These are phyloP conservation scores for Nomada ruficornis DNA, from an alignment of 2,888 invertebrate genomes.

Conservation along the genomic window DNA sequence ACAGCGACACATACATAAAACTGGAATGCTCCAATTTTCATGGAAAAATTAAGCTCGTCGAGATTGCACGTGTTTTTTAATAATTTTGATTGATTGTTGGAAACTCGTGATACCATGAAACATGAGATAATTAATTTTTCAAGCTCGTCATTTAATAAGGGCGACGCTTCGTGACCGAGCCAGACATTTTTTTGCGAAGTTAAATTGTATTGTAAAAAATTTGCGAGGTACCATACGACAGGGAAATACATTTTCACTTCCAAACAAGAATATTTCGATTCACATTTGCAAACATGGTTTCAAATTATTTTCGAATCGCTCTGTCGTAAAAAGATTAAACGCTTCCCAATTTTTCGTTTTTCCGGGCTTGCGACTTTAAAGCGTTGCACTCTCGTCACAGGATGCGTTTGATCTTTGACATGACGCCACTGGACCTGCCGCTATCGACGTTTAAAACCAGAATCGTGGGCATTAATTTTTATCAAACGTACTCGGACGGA, in stretches of 20 bases:
- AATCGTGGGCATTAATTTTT: constrained; percentile 28
- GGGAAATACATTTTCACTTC: neutral
- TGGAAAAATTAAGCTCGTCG: no score
- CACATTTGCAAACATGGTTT: neutral
- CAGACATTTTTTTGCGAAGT: no score
- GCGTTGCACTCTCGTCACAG: neutral
- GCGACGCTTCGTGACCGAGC: no score
- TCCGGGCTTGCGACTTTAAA: neutral
- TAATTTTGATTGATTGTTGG: no score
- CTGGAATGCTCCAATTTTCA: neutral
- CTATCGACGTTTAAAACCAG: constrained; percentile 23
- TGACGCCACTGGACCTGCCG: no score
- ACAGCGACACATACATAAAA: neutral
- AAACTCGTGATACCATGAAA: no score
- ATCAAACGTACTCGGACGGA: constrained; percentile 1
- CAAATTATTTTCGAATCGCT: neutral
- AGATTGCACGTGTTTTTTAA: no score
- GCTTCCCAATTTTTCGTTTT: neutral
- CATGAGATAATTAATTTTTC: no score
- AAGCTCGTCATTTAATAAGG: no score
- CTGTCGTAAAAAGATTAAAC: constrained; percentile 4
- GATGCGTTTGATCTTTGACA: constrained; percentile 16
- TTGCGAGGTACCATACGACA: neutral
- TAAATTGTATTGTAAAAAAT: neutral
- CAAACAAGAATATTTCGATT: neutral